Evolutionary conservation across 1,140 invertebrate species (phyloP).

Genomic region (Aphaenogaster floridana): DNA sequence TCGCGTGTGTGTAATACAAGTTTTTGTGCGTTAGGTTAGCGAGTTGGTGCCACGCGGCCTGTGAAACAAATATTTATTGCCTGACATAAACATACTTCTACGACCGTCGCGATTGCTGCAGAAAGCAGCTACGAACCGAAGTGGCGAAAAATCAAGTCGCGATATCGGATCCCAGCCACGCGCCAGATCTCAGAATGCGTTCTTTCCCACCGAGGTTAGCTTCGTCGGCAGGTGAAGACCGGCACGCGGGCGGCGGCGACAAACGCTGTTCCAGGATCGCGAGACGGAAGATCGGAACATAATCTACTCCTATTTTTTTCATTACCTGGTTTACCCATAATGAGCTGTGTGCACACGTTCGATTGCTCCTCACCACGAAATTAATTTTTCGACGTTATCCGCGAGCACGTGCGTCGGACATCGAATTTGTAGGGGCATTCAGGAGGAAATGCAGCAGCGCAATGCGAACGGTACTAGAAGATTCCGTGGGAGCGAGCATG

Average conservation of each 20-base stretch:
- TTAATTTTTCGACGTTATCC: neutral
- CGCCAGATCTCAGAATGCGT: neutral
- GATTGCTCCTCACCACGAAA: neutral
- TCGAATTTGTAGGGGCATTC: too few relatives aligned
- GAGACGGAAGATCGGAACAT: neutral
- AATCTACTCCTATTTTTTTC: too few relatives aligned
- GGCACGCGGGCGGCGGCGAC: too few relatives aligned
- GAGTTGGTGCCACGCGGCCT: neutral
- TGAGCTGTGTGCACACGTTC: neutral
- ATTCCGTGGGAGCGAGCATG: neutral
- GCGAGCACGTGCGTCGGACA: neutral
- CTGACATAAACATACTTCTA: conserved; percentile 26
- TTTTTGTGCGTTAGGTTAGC: neutral
- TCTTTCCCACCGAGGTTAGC: neutral
- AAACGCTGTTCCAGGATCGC: neutral
- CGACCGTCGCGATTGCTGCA: neutral
- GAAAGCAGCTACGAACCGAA: neutral
- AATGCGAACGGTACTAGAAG: neutral
- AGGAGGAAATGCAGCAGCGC: neutral
- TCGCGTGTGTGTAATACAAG: neutral
- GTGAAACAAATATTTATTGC: neutral
- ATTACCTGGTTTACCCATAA: conserved; percentile 71
- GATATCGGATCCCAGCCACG: neutral
- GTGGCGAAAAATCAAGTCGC: neutral
- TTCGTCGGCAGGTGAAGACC: neutral